Evolutionary conservation across 2,797 vertebrate genomes (phyloP).

Genomic region (Danio albolineatus): DNA sequence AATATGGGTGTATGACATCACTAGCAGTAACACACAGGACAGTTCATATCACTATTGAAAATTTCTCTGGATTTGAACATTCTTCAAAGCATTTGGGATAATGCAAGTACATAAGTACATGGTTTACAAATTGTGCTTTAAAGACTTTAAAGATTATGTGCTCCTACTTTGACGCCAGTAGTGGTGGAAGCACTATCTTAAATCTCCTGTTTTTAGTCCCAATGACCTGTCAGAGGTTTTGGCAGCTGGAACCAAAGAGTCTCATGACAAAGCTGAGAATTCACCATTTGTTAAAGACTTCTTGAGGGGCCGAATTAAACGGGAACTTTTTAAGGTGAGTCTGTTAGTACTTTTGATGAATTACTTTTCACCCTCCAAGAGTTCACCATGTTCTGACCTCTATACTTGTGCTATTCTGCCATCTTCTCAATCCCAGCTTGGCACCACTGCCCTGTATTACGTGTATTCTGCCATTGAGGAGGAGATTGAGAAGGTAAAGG

Average conservation of each 20-base stretch:
- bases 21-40: no score
- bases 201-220: constrained; percentile 69
- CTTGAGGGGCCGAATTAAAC: constrained; percentile 85
- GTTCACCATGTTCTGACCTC: background rate
- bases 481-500: constrained; percentile 84
- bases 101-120: no score
- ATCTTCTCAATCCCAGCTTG: constrained; percentile 72
- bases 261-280: constrained; percentile 86
- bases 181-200: background rate
- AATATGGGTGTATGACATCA: no score
- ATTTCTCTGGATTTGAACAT: no score
- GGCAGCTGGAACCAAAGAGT: constrained; percentile 87
- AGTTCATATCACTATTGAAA: no score
- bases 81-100: no score
- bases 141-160: no score
- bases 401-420: background rate
- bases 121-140: no score
- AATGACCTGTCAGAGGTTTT: constrained; percentile 86
- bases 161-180: background rate
- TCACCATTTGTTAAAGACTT: constrained; percentile 90
- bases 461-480: constrained; percentile 88
- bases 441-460: constrained; percentile 84
- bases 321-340: constrained; percentile 86
- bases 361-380: background rate
- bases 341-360: background rate